Base-by-base conservation (phyloP, 1,140 invertebrate species). In the Tetragnatha versicolor region DNA sequence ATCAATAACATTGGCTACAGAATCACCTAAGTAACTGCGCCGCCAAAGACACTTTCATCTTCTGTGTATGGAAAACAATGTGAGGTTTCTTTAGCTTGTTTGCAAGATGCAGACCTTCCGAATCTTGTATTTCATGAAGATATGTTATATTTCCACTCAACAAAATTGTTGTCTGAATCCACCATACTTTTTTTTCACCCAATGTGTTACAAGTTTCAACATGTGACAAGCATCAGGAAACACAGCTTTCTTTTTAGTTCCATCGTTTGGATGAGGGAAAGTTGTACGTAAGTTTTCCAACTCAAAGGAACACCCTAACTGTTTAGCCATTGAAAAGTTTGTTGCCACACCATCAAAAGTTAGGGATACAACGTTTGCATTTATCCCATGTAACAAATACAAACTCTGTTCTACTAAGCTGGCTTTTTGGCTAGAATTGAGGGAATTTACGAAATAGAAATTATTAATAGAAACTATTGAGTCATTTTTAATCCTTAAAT, bases 381-480 rank as follows among this genome's bases (percentile, higher is more conserved):
- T 20, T 25, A 14, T 39, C 1, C 20, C 12, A 2, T 39, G 5
- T 22, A 39, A 22, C 6, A 37, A 65, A 4, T 6, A 39, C 20
- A 65, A 33, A 22, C 58, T 75, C 63, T 80, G 75, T 65, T 63
- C 14, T 47, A 84, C 69, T 45, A 85, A 58, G 70, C 81, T 82
- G 22, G 82, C 80, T 63, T 65, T 79, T 81, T 84, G 73, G 20
- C 69, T 17, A 14, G 73, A 81, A 58, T 39, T 82, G 25, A 84
- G 60, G 29, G 55, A 70, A 65, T 80, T 72, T 35, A 83, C 78
- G 55, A 84, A 77, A 70, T 84, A 85, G 82, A 85, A 85, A 2
- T 29, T 14, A 31, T 47, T 68, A 14, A 68, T 27, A 31, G 20
- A 68, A 14, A 47, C 42, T 17, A 84, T 58, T 82, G 25, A 14